Conservation (phyloP, 1,140 invertebrate genomes). For the Drosophila bocqueti region DNA sequence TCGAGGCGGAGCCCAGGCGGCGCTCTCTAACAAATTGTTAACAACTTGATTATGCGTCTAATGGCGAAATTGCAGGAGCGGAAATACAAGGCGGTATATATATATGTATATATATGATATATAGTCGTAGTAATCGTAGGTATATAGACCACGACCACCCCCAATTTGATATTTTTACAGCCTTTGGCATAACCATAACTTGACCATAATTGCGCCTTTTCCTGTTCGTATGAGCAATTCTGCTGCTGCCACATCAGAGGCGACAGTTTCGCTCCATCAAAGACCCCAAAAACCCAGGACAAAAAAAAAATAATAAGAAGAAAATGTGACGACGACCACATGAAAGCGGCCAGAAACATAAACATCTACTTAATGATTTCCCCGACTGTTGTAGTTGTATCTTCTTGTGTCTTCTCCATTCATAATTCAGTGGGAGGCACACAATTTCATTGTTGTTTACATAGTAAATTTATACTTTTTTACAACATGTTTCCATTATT, state of each 20-base stretch:
- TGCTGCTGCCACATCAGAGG: constrained; percentile 70
- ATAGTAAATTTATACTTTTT: constrained; percentile 84
- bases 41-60: constrained; percentile 82
- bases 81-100: constrained; percentile 20
- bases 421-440: constrained; percentile 63
- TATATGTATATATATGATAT: not conserved
- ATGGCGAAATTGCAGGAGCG: constrained; percentile 67
- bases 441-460: constrained; percentile 71
- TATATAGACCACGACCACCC: constrained; percentile 46
- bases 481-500: constrained; percentile 83
- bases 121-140: not conserved
- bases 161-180: constrained; percentile 56
- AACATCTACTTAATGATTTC: constrained; percentile 81
- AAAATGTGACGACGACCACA: constrained; percentile 78
- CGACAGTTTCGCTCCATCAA: constrained; percentile 61
- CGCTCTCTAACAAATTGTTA: constrained; percentile 72
- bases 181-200: constrained; percentile 58
- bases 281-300: constrained; percentile 30
- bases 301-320: constrained; percentile 18
- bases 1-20: constrained; percentile 50
- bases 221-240: constrained; percentile 51
- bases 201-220: constrained; percentile 67
- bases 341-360: constrained; percentile 72
- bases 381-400: constrained; percentile 37
- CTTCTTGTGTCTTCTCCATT: constrained; percentile 55